A percentile compares a stretch with the other conserved stretches of the same genome.
Conservation (phyloP, 1,140 invertebrate species). For the Laupala kohalensis region DNA sequence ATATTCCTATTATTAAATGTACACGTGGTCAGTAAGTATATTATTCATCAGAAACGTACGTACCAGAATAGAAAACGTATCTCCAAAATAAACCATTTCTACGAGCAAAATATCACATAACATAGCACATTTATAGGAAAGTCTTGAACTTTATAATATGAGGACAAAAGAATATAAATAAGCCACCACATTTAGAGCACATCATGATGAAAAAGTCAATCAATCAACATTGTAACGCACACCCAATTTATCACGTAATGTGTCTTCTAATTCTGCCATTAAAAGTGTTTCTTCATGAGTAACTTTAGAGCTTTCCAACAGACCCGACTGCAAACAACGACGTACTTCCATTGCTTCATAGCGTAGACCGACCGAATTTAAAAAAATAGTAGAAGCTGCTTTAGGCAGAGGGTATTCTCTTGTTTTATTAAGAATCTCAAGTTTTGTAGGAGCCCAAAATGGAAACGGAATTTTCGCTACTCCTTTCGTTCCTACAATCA, state of each 20-base stretch:
- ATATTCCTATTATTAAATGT: too few species aligned
- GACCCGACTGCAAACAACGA: slow-evolving; percentile 43
- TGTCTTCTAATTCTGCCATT: slow-evolving; percentile 50
- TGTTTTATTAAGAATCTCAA: slow-evolving; percentile 24
- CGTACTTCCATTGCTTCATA: slow-evolving; percentile 63
- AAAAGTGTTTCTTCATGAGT: slow-evolving; percentile 42
- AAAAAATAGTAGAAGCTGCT: slow-evolving; percentile 40
- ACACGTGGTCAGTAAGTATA: too few species aligned
- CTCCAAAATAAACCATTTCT: too few species aligned
- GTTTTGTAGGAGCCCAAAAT: slow-evolving; percentile 33
- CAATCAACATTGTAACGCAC: slow-evolving; percentile 44
- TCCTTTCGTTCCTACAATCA: slow-evolving; percentile 55
- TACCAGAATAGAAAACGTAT: too few species aligned
- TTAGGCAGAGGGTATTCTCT: slow-evolving; percentile 39
- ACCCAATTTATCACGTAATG: slow-evolving; percentile 48
- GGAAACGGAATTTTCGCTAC: slow-evolving; percentile 31
- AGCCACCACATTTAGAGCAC: too few species aligned
- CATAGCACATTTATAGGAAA: too few species aligned
- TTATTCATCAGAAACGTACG: too few species aligned
- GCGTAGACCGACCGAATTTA: slow-evolving; percentile 52
- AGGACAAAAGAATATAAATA: too few species aligned
- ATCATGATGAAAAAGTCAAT: too few species aligned
- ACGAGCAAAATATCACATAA: too few species aligned
- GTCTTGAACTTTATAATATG: too few species aligned
- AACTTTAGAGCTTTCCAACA: slow-evolving; percentile 44